Base-by-base conservation (phyloP, 2,888 invertebrate genomes). In the Campopleginae sp. region DNA sequence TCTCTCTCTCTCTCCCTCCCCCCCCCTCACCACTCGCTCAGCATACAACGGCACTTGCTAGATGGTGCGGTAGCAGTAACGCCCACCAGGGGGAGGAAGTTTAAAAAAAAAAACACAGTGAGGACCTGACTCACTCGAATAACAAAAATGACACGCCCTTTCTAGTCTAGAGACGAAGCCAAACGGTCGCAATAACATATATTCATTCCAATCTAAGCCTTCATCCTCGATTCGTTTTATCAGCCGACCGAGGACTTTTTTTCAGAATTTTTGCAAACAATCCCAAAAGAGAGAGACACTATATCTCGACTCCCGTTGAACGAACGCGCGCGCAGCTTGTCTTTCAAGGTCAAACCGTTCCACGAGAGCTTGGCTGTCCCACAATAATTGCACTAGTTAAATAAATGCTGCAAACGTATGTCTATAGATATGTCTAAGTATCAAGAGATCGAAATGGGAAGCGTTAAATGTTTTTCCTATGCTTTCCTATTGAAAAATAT, bases 91-190 rank as follows among this genome's bases (percentile, higher is more conserved):
- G 3, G 65, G 23, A 14, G 61, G 12, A 61, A 14, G 8, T 48
- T 46, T 27, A 12, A 72, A 46, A 54, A 66, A 19, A 58, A 17
- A 44, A 3, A 33, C 38, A 65, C n/a, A 51, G 68, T 76, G 63
- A 51, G 66, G 27, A 68, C 44, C 23, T 51, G 19, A 70, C 77
- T 78, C 75, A 61, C 74, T 58, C 14, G 54, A n/a, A 44, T 63
- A 63, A 27, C 80, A 80, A 76, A 63, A 78, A 86, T 86, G 88
- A 83, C 89, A 88, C 89, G 90, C 88, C 90, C 90, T 90, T 92
- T 92, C 92, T 92, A 92, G 92, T 92, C 92, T 91, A 91, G 90
- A 91, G 90, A 90, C 90, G 88, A 90, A 90, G 88, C 87, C 88
- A 89, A 90, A 89, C 88, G 88, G 89, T 89, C 88, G 88, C 86